Conservation (phyloP, 2,797 vertebrate genomes). For the Diceros bicornis region DNA sequence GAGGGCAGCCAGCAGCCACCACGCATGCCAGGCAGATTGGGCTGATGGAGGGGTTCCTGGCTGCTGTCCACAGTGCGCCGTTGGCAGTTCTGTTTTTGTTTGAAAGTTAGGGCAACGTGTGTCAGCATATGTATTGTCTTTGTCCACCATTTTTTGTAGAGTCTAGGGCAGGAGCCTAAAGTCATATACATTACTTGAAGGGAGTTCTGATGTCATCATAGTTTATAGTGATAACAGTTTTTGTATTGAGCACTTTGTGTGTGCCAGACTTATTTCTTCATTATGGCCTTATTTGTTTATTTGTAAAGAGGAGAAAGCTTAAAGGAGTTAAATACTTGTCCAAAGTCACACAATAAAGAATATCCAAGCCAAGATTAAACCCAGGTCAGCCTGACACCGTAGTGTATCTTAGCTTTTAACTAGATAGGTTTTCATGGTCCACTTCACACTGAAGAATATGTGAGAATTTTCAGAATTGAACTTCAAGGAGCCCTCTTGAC, state of each 20-base stretch:
- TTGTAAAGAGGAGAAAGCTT: conserved; percentile 26
- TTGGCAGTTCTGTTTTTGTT: not conserved
- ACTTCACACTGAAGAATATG: conserved; percentile 34
- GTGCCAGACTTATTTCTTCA: not conserved
- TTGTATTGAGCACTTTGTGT: not conserved
- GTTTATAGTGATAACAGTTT: not conserved
- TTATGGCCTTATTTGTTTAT: conserved; percentile 3
- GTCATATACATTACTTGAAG: not conserved
- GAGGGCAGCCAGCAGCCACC: not conserved
- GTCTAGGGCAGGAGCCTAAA: not conserved
- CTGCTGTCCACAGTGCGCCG: not conserved
- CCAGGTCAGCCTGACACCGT: not conserved
- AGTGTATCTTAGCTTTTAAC: conserved; percentile 53
- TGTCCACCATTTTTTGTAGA: not conserved
- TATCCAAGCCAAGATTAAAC: conserved; percentile 62
- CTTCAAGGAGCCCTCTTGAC: not conserved
- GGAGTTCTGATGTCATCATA: not conserved
- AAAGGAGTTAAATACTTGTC: conserved; percentile 17
- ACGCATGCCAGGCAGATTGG: not conserved
- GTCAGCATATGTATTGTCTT: not conserved
- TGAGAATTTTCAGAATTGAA: conserved; percentile 13
- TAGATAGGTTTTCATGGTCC: conserved; percentile 7
- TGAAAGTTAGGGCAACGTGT: not conserved
- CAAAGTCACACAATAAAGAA: not conserved
- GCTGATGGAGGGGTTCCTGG: not conserved